Base-by-base conservation (phyloP, 2,113 vertebrate species). In the Microcebus tavaratra region DNA sequence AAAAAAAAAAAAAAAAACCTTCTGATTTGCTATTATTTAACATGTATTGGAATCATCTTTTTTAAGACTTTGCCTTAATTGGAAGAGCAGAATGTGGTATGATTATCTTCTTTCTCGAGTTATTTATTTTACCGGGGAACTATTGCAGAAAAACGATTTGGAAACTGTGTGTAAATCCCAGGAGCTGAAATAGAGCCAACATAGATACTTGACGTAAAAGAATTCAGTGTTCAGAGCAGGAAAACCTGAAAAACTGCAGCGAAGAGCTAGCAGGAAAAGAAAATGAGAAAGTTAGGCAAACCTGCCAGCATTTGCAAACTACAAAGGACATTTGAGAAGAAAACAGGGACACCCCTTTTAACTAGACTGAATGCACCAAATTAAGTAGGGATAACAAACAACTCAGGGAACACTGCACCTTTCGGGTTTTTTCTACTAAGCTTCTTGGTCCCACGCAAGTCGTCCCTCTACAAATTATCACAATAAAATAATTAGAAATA, bases 301-400 rank as follows among this genome's bases (percentile, higher is more conserved):
- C 79, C 90, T 70, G 93, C 96, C 97, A 76, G 88, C 80, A 31
- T 91, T 50, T 78, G 96, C 87, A 59, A 92, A 97, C 95, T 90
- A 94, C 96, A 97, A 96, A 97, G 95, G 97, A 92, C 90, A 94
- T 86, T 34, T 75, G 96, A 95, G 96, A 96, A 95, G 94, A 81
- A 91, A 75, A 9, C 88, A 27, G 23, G 82, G 83, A 34, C 79
- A 39, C 91, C 75, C 96, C 96, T 96, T 82, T 92, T 45, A 45
- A 85, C 84, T 29, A 73, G 57, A 79, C 82, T 75, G 72, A 97
- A 48, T n/a, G 55, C 90, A 12, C 90, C 36, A n/a, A 84, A 75
- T 87, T 63, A 95, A 94, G 94, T 10, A 78, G 83, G 82, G 83
- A 63, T 79, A 63, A 31, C 84, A 91, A 68, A 27, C 87, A 67